Percentiles rank a stretch among this genome's conserved stretches.
Evolutionary conservation across 2,888 invertebrate genomes (phyloP).

Genomic region (Erebia palarica): DNA sequence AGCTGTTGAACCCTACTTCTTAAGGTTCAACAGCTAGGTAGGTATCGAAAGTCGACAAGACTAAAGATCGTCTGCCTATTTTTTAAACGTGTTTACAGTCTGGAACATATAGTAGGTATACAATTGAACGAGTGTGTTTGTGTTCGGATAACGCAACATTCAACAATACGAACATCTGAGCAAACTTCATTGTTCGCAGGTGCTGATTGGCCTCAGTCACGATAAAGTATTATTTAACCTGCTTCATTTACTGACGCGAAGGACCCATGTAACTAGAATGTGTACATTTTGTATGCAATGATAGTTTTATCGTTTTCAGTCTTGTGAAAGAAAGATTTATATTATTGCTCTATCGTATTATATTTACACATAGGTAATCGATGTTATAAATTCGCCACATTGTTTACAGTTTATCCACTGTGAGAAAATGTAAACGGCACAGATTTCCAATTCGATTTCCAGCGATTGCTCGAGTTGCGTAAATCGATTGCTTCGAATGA

Average conservation of each 20-base stretch:
- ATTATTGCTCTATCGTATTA: neutral
- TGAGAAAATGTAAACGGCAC: conserved; percentile 32
- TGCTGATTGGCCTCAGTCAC: conserved; percentile 37
- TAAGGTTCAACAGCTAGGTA: no score
- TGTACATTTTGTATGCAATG: neutral
- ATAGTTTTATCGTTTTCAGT: neutral
- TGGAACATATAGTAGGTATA: neutral
- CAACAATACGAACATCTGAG: conserved; percentile 37
- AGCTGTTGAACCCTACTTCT: no score
- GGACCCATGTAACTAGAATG: neutral
- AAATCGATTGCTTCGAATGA: conserved; percentile 30
- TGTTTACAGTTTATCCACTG: conserved; percentile 14
- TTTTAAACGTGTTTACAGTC: neutral
- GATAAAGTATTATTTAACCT: conserved; percentile 34
- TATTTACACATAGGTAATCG: neutral
- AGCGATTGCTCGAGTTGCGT: conserved; percentile 32
- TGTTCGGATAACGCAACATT: conserved; percentile 26
- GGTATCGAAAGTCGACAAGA: no score
- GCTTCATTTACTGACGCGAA: conserved; percentile 21
- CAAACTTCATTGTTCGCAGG: conserved; percentile 42
- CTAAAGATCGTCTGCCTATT: neutral
- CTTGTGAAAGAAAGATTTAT: neutral
- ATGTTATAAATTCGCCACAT: conserved; percentile 16
- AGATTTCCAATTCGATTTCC: conserved; percentile 34
- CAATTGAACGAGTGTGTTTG: conserved; percentile 21